Evolutionary conservation across 1,140 invertebrate species (phyloP), one percentile per base, ranked within the genome.

Genomic region (Epicauta chinensis): DNA sequence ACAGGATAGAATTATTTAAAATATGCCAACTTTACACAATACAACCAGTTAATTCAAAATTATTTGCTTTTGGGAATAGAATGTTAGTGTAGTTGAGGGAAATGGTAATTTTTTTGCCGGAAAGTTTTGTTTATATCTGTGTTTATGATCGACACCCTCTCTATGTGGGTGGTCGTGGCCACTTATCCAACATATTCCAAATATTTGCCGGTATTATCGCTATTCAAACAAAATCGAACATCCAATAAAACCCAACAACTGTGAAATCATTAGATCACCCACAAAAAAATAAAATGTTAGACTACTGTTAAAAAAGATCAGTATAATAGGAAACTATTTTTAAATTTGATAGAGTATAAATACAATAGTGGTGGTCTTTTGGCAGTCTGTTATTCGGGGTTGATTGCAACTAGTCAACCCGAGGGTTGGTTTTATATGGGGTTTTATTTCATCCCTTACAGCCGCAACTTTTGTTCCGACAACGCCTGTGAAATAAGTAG

Each of bases 401-500:
- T 23, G 23, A 23, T 23, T 23, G 23, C 23, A 23, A 23, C 23
- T 23, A 23, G 23, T 23, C 23, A 23, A 23, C 23, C 23, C 7
- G 4, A 23, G 23, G 23, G 23, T 3, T 23, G 23, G 23, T 23
- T 23, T 23, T 23, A 23, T 23, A 23, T 7, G 17, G 38, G 46
- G 53, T 38, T 16, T 55, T 55, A 55, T 55, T 39, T 36, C 34
- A 50, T 55, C 38, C 53, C 53, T 50, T 43, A 41, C 53, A 55
- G 41, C 53, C 39, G 37, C 46, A 45, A 14, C 53, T 40, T 16
- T 55, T 55, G 47, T 55, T 34, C 40, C 41, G n/a, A 32, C 43
- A 46, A 55, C 53, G 53, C 53, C 53, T 55, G 53, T 39, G 48
- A 55, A 55, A 55, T 55, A 32, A 46, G 39, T 23, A n/a, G 12